phyloP scores from a whole-genome alignment of 2,113 vertebrate species.

The Herpailurus yagouaroundi region DNA sequence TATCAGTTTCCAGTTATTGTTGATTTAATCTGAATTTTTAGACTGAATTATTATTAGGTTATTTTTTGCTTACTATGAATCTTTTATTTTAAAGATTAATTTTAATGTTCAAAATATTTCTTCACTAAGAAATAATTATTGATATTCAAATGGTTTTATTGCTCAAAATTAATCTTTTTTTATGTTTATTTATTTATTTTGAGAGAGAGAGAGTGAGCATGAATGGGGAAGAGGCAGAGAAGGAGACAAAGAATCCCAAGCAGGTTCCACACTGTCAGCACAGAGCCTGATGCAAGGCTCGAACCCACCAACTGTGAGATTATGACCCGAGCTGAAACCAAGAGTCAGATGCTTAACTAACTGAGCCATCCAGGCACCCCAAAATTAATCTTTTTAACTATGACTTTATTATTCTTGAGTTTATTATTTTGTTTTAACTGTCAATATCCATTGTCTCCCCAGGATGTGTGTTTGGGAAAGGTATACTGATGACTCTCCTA shows the following conservation, averaged over 20 bases:
- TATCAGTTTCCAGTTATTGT: neutral
- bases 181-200: no score
- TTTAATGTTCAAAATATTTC: neutral
- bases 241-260: no score
- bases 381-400: neutral
- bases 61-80: neutral
- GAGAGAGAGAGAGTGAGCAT: no score
- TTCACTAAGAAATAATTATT: neutral
- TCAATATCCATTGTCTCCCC: neutral
- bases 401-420: neutral
- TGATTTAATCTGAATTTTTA: neutral
- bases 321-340: no score
- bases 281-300: no score
- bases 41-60: neutral
- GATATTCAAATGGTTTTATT: constrained; percentile 14
- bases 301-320: no score
- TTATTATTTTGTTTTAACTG: neutral
- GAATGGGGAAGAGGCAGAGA: no score
- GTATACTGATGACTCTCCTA: neutral
- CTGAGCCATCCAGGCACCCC: no score
- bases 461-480: neutral
- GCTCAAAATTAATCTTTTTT: neutral
- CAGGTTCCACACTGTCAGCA: no score
- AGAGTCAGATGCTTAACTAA: no score
- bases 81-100: neutral